Conservation (phyloP, 53 echinoderm and acorn worm species). For the Glandiceps talaboti region DNA sequence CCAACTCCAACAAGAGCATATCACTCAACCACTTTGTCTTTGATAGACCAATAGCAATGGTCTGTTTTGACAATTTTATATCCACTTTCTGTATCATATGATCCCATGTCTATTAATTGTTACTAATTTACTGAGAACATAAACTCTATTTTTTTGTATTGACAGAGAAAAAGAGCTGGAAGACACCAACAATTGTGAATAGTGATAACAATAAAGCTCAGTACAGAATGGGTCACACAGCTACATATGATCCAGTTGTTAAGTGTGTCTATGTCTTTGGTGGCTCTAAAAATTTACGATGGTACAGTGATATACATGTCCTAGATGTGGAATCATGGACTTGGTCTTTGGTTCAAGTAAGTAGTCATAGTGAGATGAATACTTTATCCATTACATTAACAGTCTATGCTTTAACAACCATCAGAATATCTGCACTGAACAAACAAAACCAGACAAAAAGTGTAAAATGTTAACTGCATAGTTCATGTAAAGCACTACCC, state of each 20-base stretch:
- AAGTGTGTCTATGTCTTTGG: constrained; percentile 76
- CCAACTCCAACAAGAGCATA: too few relatives aligned
- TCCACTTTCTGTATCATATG: too few relatives aligned
- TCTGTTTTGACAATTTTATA: too few relatives aligned
- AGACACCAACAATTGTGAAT: constrained; percentile 25
- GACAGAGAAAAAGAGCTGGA: constrained; percentile 59
- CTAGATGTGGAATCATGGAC: constrained; percentile 63
- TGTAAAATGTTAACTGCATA: too few relatives aligned
- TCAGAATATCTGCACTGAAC: too few relatives aligned
- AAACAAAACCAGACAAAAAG: too few relatives aligned
- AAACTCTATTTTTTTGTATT: not conserved
- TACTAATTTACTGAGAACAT: not conserved
- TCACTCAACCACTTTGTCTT: too few relatives aligned
- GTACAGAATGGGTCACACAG: constrained; percentile 83
- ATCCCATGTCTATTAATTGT: too few relatives aligned
- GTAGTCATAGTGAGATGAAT: not conserved
- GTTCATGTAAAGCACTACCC: too few relatives aligned
- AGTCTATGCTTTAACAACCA: too few relatives aligned
- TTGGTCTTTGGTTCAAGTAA: constrained; percentile 70
- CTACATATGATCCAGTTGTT: constrained; percentile 50
- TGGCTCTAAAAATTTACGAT: constrained; percentile 83
- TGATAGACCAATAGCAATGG: too few relatives aligned
- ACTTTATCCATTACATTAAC: too few relatives aligned
- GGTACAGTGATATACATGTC: constrained; percentile 87
- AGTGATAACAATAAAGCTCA: constrained; percentile 43